Base-by-base conservation (phyloP, 2,113 vertebrate species). In the Campylomormyrus numenius region DNA sequence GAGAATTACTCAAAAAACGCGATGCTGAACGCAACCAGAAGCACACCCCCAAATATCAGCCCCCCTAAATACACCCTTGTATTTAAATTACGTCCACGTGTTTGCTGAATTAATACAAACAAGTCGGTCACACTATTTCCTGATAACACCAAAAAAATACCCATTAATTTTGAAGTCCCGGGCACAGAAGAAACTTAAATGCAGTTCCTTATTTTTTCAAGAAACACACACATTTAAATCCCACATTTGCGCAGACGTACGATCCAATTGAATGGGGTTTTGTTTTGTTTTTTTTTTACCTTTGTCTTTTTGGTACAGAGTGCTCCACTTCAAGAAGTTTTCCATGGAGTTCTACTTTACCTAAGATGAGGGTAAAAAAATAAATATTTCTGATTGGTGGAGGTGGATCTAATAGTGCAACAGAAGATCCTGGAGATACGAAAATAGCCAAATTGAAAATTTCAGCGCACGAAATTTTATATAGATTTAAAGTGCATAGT, bases 311-410 rank as follows among this genome's bases (percentile, higher is more conserved):
- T 85, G 98, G 98, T 91, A 99, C 98, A 8, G 98, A 99, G 92
- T 98, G 97, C 90, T 99, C 98, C 94, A 99, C 98, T 96, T 99
- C 98, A 91, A 99, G 95, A 95, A 97, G 93, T 97, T 99, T 98
- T 91, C 98, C 98, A 90, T 98, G 97, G 93, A 99, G 97, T 95
- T 99, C 98, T 95, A 97, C 97, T 98, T 99, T 99, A 96, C 98
- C 98, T 99, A 95, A 66, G 24, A 53, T 52, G 50, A 52, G 46
- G 88, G 35, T 11, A 92, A 80, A 80, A 80, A 80, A 77, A 77
- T 13, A 80, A 52, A 91, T 58, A 92, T 8, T 90, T 93, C 77
- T 91, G 66, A 39, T 87, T 39, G 85, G n/a, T 31, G 49, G 85
- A 53, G 24, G n/a, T 49, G 45, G 84, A 50, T 86, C 27, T 90